Conservation (phyloP, 2,797 vertebrate species). For the Eutrigla gurnardus region DNA sequence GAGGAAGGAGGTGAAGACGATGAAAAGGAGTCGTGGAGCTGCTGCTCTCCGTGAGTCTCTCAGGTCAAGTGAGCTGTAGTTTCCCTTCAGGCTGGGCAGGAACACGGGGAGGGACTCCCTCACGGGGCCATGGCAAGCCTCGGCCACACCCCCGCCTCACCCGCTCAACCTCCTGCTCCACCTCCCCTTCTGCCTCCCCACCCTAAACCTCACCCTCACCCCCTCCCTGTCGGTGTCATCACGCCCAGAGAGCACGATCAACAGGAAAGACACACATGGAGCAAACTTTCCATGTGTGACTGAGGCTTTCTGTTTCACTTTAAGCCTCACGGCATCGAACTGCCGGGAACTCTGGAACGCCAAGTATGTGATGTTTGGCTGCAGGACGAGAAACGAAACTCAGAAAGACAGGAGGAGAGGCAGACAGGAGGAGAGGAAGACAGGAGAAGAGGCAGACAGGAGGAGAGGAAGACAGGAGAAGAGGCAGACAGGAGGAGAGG, state of each 20-base stretch:
- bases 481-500: background rate
- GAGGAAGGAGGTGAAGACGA: background rate
- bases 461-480: background rate
- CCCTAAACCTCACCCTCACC: constrained; percentile 24
- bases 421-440: background rate
- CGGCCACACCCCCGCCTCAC: constrained; percentile 30
- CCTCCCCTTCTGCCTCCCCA: background rate
- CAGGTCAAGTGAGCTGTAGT: constrained; percentile 57
- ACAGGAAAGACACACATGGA: constrained; percentile 40
- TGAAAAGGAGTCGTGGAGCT: background rate
- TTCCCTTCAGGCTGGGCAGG: constrained; percentile 52
- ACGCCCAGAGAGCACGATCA: constrained; percentile 23
- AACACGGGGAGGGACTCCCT: constrained; percentile 64
- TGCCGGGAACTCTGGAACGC: constrained; percentile 25
- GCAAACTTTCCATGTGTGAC: constrained; percentile 41
- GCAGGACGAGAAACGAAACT: constrained; percentile 31
- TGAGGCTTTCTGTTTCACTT: constrained; percentile 56
- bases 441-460: background rate
- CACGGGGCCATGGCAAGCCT: constrained; percentile 10
- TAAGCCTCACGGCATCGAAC: constrained; percentile 29
- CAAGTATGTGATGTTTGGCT: constrained; percentile 14
- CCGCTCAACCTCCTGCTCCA: background rate
- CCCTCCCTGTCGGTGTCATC: constrained; percentile 7
- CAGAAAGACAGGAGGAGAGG: background rate
- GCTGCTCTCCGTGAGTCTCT: constrained; percentile 37